A percentile compares a stretch with the other conserved stretches of the same genome.
These are phyloP conservation scores for Drosophila pruinosa DNA, from an alignment of 1,140 invertebrate genomes.

Conservation along the genomic window DNA sequence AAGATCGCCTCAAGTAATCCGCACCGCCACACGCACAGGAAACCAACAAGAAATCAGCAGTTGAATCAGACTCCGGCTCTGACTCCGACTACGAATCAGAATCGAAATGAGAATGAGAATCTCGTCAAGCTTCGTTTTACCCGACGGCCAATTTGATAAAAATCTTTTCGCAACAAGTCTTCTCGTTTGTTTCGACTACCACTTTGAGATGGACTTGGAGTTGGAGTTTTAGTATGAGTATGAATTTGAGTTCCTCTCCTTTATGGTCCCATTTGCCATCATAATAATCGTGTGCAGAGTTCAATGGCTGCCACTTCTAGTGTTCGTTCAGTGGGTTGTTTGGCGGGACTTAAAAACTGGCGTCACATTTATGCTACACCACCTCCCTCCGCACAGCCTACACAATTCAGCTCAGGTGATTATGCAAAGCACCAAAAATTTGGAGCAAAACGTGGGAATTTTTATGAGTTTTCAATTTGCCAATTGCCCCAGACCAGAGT, in stretches of 20 bases:
- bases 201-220: background rate
- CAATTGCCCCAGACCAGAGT: constrained; percentile 38
- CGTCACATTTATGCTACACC: constrained; percentile 16
- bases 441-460: constrained; percentile 75
- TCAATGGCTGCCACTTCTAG: constrained; percentile 54
- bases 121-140: constrained; percentile 45
- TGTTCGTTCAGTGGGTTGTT: constrained; percentile 38
- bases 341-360: constrained; percentile 38
- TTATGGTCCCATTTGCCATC: constrained; percentile 62
- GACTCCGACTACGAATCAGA: constrained; percentile 32
- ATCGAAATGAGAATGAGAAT: constrained; percentile 50
- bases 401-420: constrained; percentile 36
- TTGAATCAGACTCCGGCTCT: constrained; percentile 44
- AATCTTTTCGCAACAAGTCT: constrained; percentile 54
- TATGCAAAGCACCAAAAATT: constrained; percentile 65
- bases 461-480: constrained; percentile 74
- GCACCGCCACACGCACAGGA: constrained; percentile 33
- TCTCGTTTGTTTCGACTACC: background rate
- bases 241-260: constrained; percentile 25
- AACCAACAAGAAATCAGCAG: constrained; percentile 35
- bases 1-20: constrained; percentile 47
- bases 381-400: background rate
- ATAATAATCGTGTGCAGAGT: constrained; percentile 57
- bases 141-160: constrained; percentile 70
- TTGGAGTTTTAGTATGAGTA: background rate